phyloP scores from a whole-genome alignment of 2,797 vertebrate species.

The Hyperoplus lanceolatus region DNA sequence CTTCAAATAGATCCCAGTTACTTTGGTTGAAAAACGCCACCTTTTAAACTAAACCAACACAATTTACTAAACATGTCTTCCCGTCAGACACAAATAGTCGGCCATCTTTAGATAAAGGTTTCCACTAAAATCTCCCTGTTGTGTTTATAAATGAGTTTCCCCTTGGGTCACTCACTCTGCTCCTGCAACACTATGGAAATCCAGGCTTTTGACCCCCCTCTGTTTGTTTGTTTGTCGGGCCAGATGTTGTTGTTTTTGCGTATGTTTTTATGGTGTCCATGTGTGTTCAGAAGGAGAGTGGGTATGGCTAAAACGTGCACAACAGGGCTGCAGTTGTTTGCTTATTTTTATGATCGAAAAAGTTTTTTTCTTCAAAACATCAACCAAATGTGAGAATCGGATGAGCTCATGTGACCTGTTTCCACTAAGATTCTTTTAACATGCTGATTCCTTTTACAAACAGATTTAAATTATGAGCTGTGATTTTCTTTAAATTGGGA shows the following conservation, averaged over 20 bases:
- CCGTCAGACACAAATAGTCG: conserved; percentile 20
- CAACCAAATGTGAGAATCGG: not conserved
- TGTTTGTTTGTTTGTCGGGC: conserved; percentile 33
- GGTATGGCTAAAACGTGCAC: not conserved
- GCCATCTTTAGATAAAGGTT: conserved; percentile 13
- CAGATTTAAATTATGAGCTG: not conserved
- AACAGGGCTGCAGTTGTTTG: no score
- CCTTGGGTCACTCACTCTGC: not conserved
- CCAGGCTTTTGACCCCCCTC: not conserved
- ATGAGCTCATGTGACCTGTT: not conserved
- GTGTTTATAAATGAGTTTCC: conserved; percentile 41
- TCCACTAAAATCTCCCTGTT: conserved; percentile 35
- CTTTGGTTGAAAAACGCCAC: conserved; percentile 13
- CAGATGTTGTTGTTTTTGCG: conserved; percentile 51
- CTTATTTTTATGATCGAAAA: not conserved
- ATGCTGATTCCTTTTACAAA: not conserved
- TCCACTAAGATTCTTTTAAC: not conserved
- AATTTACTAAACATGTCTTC: conserved; percentile 47
- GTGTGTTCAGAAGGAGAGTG: not conserved
- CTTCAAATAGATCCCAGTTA: conserved; percentile 48
- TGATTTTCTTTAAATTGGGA: not conserved
- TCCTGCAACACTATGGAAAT: conserved; percentile 39
- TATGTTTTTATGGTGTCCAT: conserved; percentile 11
- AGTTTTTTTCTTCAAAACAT: not conserved
- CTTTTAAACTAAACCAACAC: conserved; percentile 52